Conservation (phyloP, 1,140 invertebrate species). For the Battus philenor region DNA sequence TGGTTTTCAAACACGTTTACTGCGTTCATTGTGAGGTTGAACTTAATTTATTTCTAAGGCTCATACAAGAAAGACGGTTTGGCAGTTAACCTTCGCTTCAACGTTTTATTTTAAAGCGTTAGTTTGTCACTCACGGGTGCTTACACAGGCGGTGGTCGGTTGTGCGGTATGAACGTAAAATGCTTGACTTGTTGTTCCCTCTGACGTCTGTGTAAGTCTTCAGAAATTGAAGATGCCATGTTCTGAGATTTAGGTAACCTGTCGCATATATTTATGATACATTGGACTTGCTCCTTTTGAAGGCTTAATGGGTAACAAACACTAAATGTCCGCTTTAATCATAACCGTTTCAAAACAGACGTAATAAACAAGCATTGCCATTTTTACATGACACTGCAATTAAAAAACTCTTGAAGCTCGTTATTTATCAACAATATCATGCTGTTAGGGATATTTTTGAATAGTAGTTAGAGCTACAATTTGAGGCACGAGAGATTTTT, state of each 20-base stretch:
- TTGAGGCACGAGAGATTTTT: too few species aligned
- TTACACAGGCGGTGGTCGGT: background rate
- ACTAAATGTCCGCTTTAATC: too few species aligned
- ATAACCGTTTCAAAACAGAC: too few species aligned
- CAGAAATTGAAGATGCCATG: constrained; percentile 23
- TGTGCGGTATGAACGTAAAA: constrained; percentile 24
- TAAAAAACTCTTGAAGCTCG: too few species aligned
- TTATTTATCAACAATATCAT: too few species aligned
- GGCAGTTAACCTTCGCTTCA: constrained; percentile 1
- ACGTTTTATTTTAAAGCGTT: constrained; percentile 1
- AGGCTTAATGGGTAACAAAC: too few species aligned
- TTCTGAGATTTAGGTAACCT: constrained; percentile 21
- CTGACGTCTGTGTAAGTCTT: constrained; percentile 15
- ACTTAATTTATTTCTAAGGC: constrained; percentile 46
- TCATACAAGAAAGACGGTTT: constrained; percentile 21
- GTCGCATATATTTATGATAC: too few species aligned
- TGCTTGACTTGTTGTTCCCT: constrained; percentile 21
- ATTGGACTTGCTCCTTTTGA: too few species aligned
- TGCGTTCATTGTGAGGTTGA: constrained; percentile 44
- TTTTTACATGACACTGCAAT: too few species aligned
- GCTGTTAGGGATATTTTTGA: too few species aligned
- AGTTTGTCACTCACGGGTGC: constrained; percentile 3
- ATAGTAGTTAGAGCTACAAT: too few species aligned
- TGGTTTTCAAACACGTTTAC: constrained; percentile 42
- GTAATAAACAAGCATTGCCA: too few species aligned